Conservation (phyloP, 2,888 invertebrate species). For the Caenorhabditis becei region DNA sequence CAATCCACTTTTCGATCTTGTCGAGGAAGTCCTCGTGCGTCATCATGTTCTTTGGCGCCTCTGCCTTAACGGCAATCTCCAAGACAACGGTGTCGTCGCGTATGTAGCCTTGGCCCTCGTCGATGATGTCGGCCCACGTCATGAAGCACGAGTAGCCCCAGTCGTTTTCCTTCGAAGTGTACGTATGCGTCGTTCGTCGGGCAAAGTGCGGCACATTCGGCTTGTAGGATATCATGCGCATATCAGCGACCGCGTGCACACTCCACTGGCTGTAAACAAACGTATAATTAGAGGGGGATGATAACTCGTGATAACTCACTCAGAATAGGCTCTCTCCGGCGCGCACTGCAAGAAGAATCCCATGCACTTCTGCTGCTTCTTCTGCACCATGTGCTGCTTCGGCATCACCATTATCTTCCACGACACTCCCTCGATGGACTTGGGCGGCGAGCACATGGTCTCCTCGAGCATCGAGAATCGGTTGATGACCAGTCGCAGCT, state of each 20-base stretch:
- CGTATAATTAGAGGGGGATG: background rate
- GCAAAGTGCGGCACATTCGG: slow-evolving; percentile 86
- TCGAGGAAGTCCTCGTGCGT: slow-evolving; percentile 79
- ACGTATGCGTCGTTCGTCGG: slow-evolving; percentile 91
- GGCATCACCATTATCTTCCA: slow-evolving; percentile 86
- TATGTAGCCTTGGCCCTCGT: slow-evolving; percentile 93
- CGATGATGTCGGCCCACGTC: slow-evolving; percentile 91
- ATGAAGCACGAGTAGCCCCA: slow-evolving; percentile 99
- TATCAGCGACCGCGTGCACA: slow-evolving; percentile 95
- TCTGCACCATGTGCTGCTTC: slow-evolving; percentile 81
- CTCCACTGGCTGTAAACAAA: slow-evolving; percentile 89
- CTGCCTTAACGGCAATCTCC: slow-evolving; percentile 86
- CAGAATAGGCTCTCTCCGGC: slow-evolving; percentile 93
- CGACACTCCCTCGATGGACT: slow-evolving; percentile 94
- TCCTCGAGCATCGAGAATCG: slow-evolving; percentile 92
- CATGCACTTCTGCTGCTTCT: slow-evolving; percentile 82
- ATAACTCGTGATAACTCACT: slow-evolving; percentile 83
- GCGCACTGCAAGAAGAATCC: slow-evolving; percentile 91
- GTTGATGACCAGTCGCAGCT: slow-evolving; percentile 91
- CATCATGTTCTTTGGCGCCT: slow-evolving; percentile 85
- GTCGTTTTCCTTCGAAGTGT: slow-evolving; percentile 92
- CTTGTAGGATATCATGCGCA: slow-evolving; percentile 92
- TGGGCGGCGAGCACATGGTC: slow-evolving; percentile 90
- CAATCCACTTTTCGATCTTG: slow-evolving; percentile 80
- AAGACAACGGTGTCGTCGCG: slow-evolving; percentile 92